Evolutionary conservation across 2,888 invertebrate genomes (phyloP).

Genomic region (Gibbula magus): DNA sequence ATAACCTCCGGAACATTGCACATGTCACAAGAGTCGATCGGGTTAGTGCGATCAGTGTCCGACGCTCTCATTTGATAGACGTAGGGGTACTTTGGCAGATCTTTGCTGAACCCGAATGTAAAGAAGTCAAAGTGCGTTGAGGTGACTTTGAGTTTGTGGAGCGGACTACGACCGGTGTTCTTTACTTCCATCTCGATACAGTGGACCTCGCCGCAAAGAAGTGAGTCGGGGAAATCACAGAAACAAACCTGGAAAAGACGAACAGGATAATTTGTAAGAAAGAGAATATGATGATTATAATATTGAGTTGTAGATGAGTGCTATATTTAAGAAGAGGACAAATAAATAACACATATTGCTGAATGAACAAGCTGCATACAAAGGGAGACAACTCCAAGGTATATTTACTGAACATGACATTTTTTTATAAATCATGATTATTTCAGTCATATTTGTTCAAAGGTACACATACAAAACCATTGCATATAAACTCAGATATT

Average conservation of each 20-base stretch:
- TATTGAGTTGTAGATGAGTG: too few relatives aligned
- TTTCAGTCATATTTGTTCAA: too few relatives aligned
- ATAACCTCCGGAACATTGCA: slow-evolving; percentile 52
- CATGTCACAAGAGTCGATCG: slow-evolving; percentile 32
- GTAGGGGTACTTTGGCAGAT: slow-evolving; percentile 58
- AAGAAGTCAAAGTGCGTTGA: slow-evolving; percentile 84
- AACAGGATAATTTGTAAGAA: too few relatives aligned
- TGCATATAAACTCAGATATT: too few relatives aligned
- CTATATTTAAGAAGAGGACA: too few relatives aligned
- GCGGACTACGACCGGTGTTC: slow-evolving; percentile 80
- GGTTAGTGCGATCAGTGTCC: slow-evolving; percentile 26
- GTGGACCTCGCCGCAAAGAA: slow-evolving; percentile 85
- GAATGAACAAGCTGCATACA: too few relatives aligned
- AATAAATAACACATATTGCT: too few relatives aligned
- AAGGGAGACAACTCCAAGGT: too few relatives aligned
- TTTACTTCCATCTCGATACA: slow-evolving; percentile 82
- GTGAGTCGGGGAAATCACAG: slow-evolving; percentile 81
- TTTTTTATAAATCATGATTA: too few relatives aligned
- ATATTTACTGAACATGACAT: too few relatives aligned
- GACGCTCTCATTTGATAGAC: slow-evolving; percentile 53
- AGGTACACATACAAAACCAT: too few relatives aligned
- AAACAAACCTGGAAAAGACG: slow-evolving; percentile 80
- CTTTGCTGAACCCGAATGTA: slow-evolving; percentile 76
- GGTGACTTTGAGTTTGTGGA: slow-evolving; percentile 77
- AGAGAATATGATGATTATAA: too few relatives aligned